A percentile compares a stretch with the other conserved stretches of the same genome.
Evolutionary conservation across 2,888 invertebrate genomes (phyloP).

Genomic region (Eilema sororculum): DNA sequence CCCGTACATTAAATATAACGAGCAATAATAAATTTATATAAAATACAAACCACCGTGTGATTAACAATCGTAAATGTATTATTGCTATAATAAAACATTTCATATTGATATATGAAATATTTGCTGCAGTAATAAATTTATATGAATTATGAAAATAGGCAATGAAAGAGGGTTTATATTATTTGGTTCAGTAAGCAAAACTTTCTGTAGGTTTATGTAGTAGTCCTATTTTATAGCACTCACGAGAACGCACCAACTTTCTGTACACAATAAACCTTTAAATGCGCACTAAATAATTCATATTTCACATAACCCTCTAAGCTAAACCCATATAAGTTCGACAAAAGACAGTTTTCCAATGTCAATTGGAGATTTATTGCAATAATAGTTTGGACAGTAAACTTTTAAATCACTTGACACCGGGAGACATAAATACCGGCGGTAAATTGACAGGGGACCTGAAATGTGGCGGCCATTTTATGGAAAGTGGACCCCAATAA

Average conservation of each 20-base stretch:
- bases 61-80: neutral
- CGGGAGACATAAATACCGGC: constrained; percentile 54
- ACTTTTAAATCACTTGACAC: constrained; percentile 54
- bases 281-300: constrained; percentile 30
- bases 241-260: constrained; percentile 11
- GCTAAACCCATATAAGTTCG: constrained; percentile 9
- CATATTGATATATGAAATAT: neutral
- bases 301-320: constrained; percentile 8
- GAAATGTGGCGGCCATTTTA: constrained; percentile 75
- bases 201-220: neutral
- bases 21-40: too few relatives aligned
- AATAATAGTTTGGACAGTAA: constrained; percentile 40
- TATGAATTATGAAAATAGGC: neutral
- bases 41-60: neutral
- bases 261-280: neutral
- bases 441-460: constrained; percentile 76
- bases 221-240: constrained; percentile 23
- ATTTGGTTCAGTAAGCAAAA: neutral
- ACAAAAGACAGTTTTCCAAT: constrained; percentile 15
- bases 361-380: constrained; percentile 36
- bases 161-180: neutral
- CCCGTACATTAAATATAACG: too few relatives aligned
- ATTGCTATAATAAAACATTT: neutral
- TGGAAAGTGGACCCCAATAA: constrained; percentile 75
- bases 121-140: neutral